Conservation (phyloP, 2,888 invertebrate genomes). For the Stegophylla sp. region DNA sequence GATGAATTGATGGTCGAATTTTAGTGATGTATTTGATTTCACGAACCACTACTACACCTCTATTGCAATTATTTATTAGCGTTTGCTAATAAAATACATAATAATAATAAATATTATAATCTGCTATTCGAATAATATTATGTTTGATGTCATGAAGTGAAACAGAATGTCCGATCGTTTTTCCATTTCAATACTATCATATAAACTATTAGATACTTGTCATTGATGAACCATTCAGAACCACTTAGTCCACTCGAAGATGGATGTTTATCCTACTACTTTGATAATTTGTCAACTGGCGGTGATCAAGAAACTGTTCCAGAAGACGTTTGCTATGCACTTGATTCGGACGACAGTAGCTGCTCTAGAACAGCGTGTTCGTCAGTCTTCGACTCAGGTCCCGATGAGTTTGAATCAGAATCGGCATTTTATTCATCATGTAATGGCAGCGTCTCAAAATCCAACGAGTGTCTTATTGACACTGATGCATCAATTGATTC, state of each 20-base stretch:
- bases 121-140: not conserved
- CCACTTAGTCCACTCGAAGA: constrained; percentile 34
- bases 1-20: too few relatives aligned
- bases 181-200: not conserved
- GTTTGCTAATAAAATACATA: too few relatives aligned
- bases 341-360: constrained; percentile 49
- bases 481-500: constrained; percentile 3
- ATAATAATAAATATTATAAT: too few relatives aligned
- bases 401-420: constrained; percentile 39
- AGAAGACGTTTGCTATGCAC: constrained; percentile 14
- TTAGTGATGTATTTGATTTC: not conserved
- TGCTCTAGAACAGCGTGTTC: constrained; percentile 42
- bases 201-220: not conserved
- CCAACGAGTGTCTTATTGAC: constrained; percentile 36
- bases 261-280: constrained; percentile 44
- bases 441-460: constrained; percentile 32
- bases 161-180: not conserved
- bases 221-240: constrained; percentile 51
- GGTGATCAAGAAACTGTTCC: not conserved
- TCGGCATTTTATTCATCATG: constrained; percentile 17
- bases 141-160: not conserved
- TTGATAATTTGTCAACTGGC: constrained; percentile 10
- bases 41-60: not conserved
- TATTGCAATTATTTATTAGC: too few relatives aligned
- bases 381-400: constrained; percentile 34